A percentile compares a stretch with the other conserved stretches of the same genome.
Evolutionary conservation across 35 echinoderm and acorn worm species (phyloP).

Genomic region (Heliocidaris tuberculata): DNA sequence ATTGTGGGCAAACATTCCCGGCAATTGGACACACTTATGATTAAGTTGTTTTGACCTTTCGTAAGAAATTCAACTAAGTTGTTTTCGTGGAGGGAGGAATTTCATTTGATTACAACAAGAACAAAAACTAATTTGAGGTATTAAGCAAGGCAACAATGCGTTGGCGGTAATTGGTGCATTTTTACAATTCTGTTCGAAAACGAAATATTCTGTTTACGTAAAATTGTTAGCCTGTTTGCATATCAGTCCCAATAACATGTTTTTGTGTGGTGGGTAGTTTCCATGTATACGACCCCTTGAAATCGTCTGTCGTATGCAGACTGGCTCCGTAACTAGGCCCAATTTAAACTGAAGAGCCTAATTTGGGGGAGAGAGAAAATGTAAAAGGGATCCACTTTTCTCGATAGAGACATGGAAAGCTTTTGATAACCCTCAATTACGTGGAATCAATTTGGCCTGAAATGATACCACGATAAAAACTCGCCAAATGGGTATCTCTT

Average conservation of each 20-base stretch:
- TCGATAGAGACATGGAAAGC: background rate
- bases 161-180: background rate
- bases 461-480: background rate
- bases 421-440: slow-evolving; percentile 3
- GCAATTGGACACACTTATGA: background rate
- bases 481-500: background rate
- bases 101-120: background rate
- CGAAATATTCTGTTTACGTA: background rate
- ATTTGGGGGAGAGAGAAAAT: background rate
- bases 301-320: background rate
- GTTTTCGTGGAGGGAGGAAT: background rate
- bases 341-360: background rate
- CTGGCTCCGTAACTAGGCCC: slow-evolving; percentile 19
- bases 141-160: background rate
- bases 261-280: background rate
- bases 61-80: background rate
- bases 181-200: background rate
- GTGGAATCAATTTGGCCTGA: slow-evolving; percentile 8
- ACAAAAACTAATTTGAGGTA: background rate
- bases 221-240: background rate
- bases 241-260: background rate
- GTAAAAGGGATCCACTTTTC: background rate
- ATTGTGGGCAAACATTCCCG: background rate
- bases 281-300: background rate
- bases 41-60: background rate